These are phyloP conservation scores for Anolis sagrei DNA, from an alignment of 2,113 vertebrate genomes.

Conservation along the genomic window DNA sequence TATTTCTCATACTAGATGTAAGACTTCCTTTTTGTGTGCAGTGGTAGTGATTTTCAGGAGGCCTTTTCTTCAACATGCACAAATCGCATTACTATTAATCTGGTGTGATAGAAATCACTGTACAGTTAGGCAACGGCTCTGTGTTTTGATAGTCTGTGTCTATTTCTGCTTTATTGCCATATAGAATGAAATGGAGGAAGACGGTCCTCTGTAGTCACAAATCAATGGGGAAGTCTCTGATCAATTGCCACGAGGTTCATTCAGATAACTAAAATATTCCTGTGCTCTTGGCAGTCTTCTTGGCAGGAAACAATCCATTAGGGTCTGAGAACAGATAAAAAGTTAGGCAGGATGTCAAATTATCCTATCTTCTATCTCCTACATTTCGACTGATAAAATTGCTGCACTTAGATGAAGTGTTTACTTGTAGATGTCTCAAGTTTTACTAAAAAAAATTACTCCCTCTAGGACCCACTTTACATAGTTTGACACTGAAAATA, in stretches of 20 bases:
- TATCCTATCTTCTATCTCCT: constrained; percentile 35
- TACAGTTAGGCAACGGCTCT: constrained; percentile 34
- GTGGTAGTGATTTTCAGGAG: not conserved
- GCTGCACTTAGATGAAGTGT: not conserved
- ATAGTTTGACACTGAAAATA: not conserved
- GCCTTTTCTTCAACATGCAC: not conserved
- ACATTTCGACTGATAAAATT: constrained; percentile 14
- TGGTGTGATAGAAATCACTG: constrained; percentile 27
- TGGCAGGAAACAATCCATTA: constrained; percentile 68
- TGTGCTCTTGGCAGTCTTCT: constrained; percentile 61
- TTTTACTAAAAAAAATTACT: not conserved
- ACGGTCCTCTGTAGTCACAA: constrained; percentile 49
- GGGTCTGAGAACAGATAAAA: constrained; percentile 47
- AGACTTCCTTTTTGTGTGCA: not conserved
- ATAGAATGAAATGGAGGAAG: constrained; percentile 45
- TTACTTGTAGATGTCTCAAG: not conserved
- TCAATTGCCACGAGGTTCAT: constrained; percentile 44
- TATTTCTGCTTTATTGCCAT: constrained; percentile 39
- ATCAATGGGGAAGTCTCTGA: constrained; percentile 55
- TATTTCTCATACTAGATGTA: not conserved
- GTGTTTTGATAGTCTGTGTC: constrained; percentile 39
- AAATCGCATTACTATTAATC: constrained; percentile 26
- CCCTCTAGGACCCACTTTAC: not conserved
- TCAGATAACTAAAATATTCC: constrained; percentile 58
- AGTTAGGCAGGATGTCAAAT: constrained; percentile 45